Evolutionary conservation across 2,797 vertebrate species (phyloP).

Genomic region (Lepilemur ruficaudatus): DNA sequence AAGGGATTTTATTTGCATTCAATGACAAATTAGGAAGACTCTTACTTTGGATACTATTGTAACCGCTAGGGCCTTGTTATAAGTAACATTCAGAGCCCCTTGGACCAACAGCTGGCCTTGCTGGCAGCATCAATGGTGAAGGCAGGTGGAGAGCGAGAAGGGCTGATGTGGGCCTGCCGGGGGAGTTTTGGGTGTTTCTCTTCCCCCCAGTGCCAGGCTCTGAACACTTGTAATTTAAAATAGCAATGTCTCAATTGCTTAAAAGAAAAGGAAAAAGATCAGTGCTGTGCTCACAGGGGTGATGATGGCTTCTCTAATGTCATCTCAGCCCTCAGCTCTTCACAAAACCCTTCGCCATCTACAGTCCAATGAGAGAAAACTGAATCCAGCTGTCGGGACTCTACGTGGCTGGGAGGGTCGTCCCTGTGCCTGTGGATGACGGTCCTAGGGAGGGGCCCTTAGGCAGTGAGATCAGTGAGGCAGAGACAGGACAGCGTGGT

Average conservation of each 20-base stretch:
- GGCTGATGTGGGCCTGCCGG: not conserved
- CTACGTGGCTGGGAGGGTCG: not conserved
- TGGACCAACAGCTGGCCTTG: not conserved
- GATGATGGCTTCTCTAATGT: not conserved
- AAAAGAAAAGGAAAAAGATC: not conserved
- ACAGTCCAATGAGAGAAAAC: not conserved
- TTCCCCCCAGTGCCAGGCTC: not conserved
- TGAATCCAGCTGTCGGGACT: not conserved
- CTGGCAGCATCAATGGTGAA: not conserved
- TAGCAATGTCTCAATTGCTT: not conserved
- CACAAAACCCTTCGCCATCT: not conserved
- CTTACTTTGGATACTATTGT: not conserved
- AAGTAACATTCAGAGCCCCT: not conserved
- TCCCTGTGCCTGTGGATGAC: too few relatives aligned
- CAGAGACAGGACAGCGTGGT: fast-evolving
- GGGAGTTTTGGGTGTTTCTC: not conserved
- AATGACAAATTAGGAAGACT: not conserved
- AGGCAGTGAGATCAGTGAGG: not conserved
- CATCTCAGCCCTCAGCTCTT: not conserved
- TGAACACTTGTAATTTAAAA: not conserved
- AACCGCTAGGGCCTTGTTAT: not conserved
- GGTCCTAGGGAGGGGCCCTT: fast-evolving
- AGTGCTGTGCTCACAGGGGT: not conserved
- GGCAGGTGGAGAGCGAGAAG: not conserved
- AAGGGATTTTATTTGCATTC: not conserved